Base-by-base conservation (phyloP, 2,888 invertebrate genomes). In the Marasmarcha lunaedactyla region DNA sequence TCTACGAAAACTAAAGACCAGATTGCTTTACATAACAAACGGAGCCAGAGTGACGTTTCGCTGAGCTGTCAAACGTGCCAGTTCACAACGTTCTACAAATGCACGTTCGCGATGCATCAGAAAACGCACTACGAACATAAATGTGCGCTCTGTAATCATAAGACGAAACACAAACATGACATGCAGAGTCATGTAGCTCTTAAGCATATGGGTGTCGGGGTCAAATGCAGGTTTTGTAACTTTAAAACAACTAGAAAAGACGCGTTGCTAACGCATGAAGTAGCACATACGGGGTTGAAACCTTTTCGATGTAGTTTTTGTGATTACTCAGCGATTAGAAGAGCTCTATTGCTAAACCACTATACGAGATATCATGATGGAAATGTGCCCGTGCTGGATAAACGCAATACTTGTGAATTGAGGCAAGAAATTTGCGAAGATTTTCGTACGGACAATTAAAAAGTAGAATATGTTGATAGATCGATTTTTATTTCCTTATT, bases 1-100 rank as follows among this genome's bases (percentile, higher is more conserved):
- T 60, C 67, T 0, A 72, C 76, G 0, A 76, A 76, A 54, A 77
- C 76, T 0, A 71, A 71, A 47, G 77, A 78, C 10, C 70, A 73
- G 33, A 71, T 76, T 4, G 48, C 65, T 0, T 44, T 76, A 9
- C 77, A 77, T 35, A 71, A 63, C n/a, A 73, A 71, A 43, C 41
- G 74, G 0, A 74, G 72, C 35, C 49, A 55, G 7, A 60, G 66
- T 0, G 55, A 58, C 0, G 33, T 41, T 0, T 3, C 37, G 0
- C 36, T 73, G 0, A 38, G 7, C 0, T 78, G 77, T 35, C 43
- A 45, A 1, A 41, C 40, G 0, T 74, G 77, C 37, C 35, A 51
- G 0, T 76, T 62, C 25, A 45, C 50, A 0, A 67, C 74, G 0
- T 41, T 44, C 0, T 71, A 54, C 46, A 76, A 71, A 52, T 78